phyloP scores from a whole-genome alignment of 2,888 invertebrate species.

The Cybosia mesomella region DNA sequence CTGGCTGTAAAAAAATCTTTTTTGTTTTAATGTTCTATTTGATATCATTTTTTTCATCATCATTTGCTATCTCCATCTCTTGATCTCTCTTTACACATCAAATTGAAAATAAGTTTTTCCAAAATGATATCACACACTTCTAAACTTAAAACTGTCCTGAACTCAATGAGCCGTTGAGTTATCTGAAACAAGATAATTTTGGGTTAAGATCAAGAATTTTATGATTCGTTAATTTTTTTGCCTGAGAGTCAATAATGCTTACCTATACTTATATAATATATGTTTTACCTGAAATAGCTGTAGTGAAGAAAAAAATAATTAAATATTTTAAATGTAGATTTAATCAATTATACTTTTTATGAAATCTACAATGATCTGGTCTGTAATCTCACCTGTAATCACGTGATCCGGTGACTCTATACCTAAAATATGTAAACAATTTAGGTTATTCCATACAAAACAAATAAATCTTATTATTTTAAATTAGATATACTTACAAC shows the following conservation, averaged over 20 bases:
- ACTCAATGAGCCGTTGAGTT: constrained; percentile 53
- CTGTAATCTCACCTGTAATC: constrained; percentile 31
- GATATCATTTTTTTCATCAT: constrained; percentile 54
- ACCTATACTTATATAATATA: constrained; percentile 39
- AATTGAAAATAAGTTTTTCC: constrained; percentile 51
- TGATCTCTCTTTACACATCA: constrained; percentile 53
- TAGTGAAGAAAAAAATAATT: not conserved
- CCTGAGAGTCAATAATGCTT: constrained; percentile 13
- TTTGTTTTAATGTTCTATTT: constrained; percentile 72
- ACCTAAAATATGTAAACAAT: constrained; percentile 32
- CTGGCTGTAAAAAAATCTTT: constrained; percentile 72
- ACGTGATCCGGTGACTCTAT: constrained; percentile 43
- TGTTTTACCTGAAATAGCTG: constrained; percentile 33
- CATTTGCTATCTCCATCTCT: constrained; percentile 27
- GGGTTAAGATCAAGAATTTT: constrained; percentile 9
- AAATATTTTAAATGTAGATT: not conserved
- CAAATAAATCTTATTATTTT: not conserved
- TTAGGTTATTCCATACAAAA: not conserved
- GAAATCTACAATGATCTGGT: not conserved
- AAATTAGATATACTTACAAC: constrained; percentile 67
- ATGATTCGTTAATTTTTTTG: not conserved
- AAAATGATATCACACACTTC: constrained; percentile 56
- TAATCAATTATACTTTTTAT: too few relatives aligned
- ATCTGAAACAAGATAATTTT: constrained; percentile 43
- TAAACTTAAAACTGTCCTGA: constrained; percentile 53